Evolutionary conservation across 1,140 invertebrate species (phyloP).

Genomic region (Lasaia peninsularis): DNA sequence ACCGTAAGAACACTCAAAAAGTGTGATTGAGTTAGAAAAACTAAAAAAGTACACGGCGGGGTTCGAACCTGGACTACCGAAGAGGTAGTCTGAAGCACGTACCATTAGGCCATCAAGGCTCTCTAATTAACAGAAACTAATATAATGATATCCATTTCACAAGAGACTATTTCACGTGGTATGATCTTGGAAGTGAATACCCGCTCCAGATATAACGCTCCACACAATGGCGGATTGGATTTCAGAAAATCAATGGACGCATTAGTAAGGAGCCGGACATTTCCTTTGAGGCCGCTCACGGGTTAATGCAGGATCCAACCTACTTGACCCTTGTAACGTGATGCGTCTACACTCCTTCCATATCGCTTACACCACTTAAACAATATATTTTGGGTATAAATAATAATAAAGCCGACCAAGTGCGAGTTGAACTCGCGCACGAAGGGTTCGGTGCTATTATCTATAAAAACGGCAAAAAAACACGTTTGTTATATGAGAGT

Average conservation of each 20-base stretch:
- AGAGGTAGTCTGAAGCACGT: no score
- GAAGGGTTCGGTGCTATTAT: no score
- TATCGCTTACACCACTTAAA: neutral
- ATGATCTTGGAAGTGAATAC: neutral
- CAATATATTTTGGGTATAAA: neutral
- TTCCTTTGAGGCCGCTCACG: conserved; percentile 9
- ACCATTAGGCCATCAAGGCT: no score
- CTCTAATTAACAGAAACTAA: neutral
- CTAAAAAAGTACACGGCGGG: no score
- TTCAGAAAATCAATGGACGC: conserved; percentile 9
- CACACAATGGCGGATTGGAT: conserved; percentile 8
- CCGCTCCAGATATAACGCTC: conserved; percentile 1
- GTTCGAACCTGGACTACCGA: no score
- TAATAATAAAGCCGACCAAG: no score
- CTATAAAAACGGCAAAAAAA: no score
- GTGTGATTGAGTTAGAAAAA: no score
- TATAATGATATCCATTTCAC: neutral
- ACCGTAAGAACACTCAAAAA: no score
- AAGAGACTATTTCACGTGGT: neutral
- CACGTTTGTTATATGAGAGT: no score
- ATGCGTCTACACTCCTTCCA: neutral
- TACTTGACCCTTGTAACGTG: conserved; percentile 4
- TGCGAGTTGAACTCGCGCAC: no score
- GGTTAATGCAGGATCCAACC: neutral
- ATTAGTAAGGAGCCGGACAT: conserved; percentile 6